A percentile compares a stretch with the other conserved stretches of the same genome.
Conservation (phyloP, 2,113 vertebrate genomes). For the Nanorana parkeri region DNA sequence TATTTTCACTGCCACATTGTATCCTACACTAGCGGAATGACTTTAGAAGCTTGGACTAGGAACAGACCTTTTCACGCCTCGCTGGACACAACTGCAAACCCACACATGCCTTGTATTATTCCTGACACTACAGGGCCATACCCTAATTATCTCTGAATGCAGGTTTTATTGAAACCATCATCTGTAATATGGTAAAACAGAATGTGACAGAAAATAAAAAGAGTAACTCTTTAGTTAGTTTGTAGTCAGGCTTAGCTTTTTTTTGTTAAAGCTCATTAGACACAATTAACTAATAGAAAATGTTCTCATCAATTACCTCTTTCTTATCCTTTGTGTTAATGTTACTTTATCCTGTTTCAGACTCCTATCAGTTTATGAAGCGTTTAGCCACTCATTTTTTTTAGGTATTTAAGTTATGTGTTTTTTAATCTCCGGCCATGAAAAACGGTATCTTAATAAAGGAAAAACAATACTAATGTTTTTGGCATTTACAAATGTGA, state of each 20-base stretch:
- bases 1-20: slow-evolving; percentile 72
- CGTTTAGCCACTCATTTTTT: too few species aligned
- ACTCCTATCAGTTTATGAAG: not conserved
- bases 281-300: slow-evolving; percentile 60
- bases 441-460: too few species aligned
- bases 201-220: slow-evolving; percentile 72
- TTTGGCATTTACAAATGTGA: too few species aligned
- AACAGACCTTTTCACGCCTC: slow-evolving; percentile 75
- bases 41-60: slow-evolving; percentile 61
- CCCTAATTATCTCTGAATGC: slow-evolving; percentile 89
- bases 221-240: slow-evolving; percentile 64
- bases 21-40: slow-evolving; percentile 63
- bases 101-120: slow-evolving; percentile 70
- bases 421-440: too few species aligned
- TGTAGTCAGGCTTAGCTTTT: slow-evolving; percentile 60
- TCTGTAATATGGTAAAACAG: slow-evolving; percentile 86
- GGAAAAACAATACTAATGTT: too few species aligned
- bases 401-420: too few species aligned
- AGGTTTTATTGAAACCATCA: slow-evolving; percentile 87
- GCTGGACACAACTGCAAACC: slow-evolving; percentile 76
- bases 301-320: slow-evolving; percentile 57
- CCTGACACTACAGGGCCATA: slow-evolving; percentile 70
- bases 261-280: slow-evolving; percentile 64
- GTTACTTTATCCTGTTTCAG: not conserved
- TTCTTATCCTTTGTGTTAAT: slow-evolving; percentile 1